These are phyloP conservation scores for Temnothorax ravouxi DNA, from an alignment of 2,888 invertebrate species.

Conservation along the genomic window DNA sequence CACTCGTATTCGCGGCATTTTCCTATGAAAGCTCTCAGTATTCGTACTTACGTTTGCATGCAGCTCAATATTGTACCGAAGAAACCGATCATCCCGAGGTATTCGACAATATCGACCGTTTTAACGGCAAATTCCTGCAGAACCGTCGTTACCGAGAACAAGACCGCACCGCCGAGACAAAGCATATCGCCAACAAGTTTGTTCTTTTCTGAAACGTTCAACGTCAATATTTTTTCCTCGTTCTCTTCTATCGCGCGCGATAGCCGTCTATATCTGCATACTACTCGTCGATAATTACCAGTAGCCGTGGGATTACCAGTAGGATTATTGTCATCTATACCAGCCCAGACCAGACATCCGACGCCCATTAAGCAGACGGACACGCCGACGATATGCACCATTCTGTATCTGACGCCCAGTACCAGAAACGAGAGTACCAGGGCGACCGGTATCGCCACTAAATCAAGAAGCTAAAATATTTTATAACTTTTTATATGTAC, in stretches of 20 bases:
- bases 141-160: conserved; percentile 94
- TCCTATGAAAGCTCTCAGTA: background rate
- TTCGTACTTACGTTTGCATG: conserved; percentile 91
- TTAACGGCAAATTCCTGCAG: conserved; percentile 94
- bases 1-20: background rate
- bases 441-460: conserved; percentile 94
- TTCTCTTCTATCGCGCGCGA: background rate
- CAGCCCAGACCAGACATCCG: conserved; percentile 94
- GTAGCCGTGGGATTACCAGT: conserved; percentile 79
- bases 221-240: background rate
- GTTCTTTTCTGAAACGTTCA: conserved; percentile 89
- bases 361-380: conserved; percentile 93
- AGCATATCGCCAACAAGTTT: conserved; percentile 94
- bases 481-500: background rate
- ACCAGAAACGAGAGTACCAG: conserved; percentile 92
- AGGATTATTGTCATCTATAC: conserved; percentile 90
- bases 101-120: conserved; percentile 92
- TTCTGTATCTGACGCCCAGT: conserved; percentile 91
- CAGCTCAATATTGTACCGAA: conserved; percentile 93
- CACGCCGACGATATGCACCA: conserved; percentile 93
- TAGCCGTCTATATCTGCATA: background rate
- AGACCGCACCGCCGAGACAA: conserved; percentile 92
- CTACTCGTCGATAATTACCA: conserved; percentile 71
- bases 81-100: conserved; percentile 93
- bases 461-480: conserved; percentile 92